Evolutionary conservation across 2,113 vertebrate genomes (phyloP).

Genomic region (Tamias sibiricus): DNA sequence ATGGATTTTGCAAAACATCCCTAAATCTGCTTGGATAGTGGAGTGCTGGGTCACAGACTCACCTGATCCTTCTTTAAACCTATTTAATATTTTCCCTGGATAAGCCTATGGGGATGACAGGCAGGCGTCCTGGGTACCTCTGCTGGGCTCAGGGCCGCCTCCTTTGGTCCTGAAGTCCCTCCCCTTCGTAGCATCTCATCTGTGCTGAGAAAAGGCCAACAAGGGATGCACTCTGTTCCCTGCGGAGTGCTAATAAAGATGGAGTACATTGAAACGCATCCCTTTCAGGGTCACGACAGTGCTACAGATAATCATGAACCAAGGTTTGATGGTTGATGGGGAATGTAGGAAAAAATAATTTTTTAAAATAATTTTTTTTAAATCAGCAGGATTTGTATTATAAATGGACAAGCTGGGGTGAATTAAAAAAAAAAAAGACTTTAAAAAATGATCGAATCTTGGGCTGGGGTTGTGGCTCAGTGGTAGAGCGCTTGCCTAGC

Average conservation of each 20-base stretch:
- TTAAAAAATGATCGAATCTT: neutral
- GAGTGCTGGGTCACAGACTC: neutral
- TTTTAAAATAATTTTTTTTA: too few relatives aligned
- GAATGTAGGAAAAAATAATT: neutral
- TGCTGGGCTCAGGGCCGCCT: neutral
- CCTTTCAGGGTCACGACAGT: neutral
- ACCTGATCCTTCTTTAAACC: slow-evolving; percentile 44
- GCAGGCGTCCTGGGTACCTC: neutral
- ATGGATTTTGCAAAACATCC: slow-evolving; percentile 16
- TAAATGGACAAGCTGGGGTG: neutral
- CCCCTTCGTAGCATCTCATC: neutral
- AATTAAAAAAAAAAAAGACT: neutral
- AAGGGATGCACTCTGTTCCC: neutral
- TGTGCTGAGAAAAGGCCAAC: neutral
- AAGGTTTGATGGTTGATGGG: neutral
- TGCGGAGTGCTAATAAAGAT: neutral
- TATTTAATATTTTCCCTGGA: neutral
- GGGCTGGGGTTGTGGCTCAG: too few relatives aligned
- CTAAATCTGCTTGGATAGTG: slow-evolving; percentile 35
- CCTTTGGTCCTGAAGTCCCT: neutral
- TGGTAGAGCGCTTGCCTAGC: too few relatives aligned
- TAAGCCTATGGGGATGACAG: neutral
- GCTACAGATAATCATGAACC: slow-evolving; percentile 41
- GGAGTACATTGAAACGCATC: slow-evolving; percentile 36
- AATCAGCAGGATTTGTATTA: neutral